Evolutionary conservation across 1,140 invertebrate genomes (phyloP).

Genomic region (Nasonia vitripennis): DNA sequence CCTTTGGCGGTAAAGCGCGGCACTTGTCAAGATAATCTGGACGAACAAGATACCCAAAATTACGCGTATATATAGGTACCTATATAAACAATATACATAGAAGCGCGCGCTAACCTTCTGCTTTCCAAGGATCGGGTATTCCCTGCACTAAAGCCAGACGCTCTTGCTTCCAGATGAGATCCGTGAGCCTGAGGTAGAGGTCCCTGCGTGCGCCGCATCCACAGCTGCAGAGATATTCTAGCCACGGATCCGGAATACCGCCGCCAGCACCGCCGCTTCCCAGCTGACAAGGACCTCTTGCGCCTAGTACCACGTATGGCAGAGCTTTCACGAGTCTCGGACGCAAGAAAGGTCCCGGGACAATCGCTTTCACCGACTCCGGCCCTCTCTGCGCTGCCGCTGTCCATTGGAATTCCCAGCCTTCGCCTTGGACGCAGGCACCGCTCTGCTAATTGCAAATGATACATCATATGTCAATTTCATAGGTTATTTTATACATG

Average conservation of each 20-base stretch:
- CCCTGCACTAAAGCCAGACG: constrained; percentile 55
- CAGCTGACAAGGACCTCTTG: too few species aligned
- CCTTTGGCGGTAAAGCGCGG: too few species aligned
- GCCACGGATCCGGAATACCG: constrained; percentile 59
- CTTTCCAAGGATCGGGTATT: constrained; percentile 61
- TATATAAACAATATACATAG: too few species aligned
- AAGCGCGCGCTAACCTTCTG: neutral
- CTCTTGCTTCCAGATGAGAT: constrained; percentile 50
- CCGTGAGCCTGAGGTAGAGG: constrained; percentile 33
- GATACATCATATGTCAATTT: too few species aligned
- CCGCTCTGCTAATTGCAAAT: too few species aligned
- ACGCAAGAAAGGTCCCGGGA: constrained; percentile 53
- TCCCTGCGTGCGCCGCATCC: neutral
- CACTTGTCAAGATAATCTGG: too few species aligned
- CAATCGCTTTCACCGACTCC: constrained; percentile 15
- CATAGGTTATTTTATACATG: too few species aligned
- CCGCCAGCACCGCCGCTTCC: neutral
- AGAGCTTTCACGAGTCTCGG: constrained; percentile 46
- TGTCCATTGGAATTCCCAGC: constrained; percentile 54
- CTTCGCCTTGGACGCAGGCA: neutral
- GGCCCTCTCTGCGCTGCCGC: neutral
- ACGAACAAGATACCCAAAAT: neutral
- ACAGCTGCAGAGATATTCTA: constrained; percentile 47
- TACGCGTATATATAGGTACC: neutral
- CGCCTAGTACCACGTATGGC: neutral